A percentile compares a stretch with the other conserved stretches of the same genome.
phyloP scores from a whole-genome alignment of 1,140 invertebrate species.

The Varroa destructor region DNA sequence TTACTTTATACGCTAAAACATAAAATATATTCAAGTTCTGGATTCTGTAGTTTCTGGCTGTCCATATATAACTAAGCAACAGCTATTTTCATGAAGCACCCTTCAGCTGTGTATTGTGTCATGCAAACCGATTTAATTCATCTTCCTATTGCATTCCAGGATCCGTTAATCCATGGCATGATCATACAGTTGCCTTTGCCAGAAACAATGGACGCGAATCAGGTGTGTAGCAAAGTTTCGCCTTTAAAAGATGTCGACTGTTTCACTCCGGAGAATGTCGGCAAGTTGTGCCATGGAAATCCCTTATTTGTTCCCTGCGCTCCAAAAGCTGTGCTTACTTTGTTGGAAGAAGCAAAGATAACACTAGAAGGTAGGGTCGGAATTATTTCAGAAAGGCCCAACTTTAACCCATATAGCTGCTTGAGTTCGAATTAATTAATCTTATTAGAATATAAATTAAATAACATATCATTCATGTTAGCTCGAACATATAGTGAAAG shows the following conservation, averaged over 20 bases:
- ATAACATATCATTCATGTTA: no score
- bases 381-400: no score
- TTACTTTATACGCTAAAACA: no score
- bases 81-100: no score
- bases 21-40: no score
- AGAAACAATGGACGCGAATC: constrained; percentile 55
- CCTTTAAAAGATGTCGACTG: constrained; percentile 81
- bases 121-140: not conserved
- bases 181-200: constrained; percentile 64
- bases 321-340: constrained; percentile 53
- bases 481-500: no score
- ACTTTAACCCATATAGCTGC: no score
- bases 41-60: no score
- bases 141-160: constrained; percentile 35
- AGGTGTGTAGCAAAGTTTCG: constrained; percentile 60
- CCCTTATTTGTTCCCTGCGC: constrained; percentile 45
- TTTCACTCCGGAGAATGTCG: constrained; percentile 47
- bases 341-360: constrained; percentile 9
- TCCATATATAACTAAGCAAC: no score
- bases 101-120: no score
- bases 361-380: not conserved
- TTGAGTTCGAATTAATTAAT: no score
- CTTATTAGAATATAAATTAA: no score
- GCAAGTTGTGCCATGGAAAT: constrained; percentile 31
- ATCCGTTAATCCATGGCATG: constrained; percentile 61